Evolutionary conservation across 2,888 invertebrate species (phyloP).

Genomic region (Polydrusus pterygomalis): DNA sequence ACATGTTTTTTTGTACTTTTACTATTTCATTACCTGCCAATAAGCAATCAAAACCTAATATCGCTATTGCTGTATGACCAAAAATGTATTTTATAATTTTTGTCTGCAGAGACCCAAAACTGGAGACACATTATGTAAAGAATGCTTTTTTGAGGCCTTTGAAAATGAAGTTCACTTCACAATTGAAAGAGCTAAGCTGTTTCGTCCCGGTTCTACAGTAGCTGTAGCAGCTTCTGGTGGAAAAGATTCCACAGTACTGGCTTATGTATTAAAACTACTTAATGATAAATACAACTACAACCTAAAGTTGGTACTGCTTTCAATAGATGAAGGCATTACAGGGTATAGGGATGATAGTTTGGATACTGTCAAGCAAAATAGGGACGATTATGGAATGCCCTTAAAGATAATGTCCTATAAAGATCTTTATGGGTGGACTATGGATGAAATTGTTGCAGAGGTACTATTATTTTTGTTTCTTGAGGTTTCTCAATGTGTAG

Average conservation of each 20-base stretch:
- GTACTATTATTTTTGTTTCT: constrained; percentile 72
- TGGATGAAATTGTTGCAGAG: constrained; percentile 97
- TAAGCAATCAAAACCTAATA: too few relatives aligned
- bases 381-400: constrained; percentile 94
- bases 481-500: too few relatives aligned
- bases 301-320: constrained; percentile 90
- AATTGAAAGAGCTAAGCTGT: constrained; percentile 86
- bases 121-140: constrained; percentile 92
- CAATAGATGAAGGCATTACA: constrained; percentile 99
- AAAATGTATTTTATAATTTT: not conserved
- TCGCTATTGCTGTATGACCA: not conserved
- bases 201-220: constrained; percentile 88
- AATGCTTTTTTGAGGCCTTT: constrained; percentile 95
- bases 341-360: constrained; percentile 97
- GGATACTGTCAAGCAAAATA: constrained; percentile 96
- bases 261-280: constrained; percentile 92
- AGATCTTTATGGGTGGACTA: constrained; percentile 99
- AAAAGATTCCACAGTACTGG: constrained; percentile 98
- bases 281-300: constrained; percentile 95
- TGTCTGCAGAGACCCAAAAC: constrained; percentile 87
- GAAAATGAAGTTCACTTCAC: constrained; percentile 97
- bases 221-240: constrained; percentile 96
- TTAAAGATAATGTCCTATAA: constrained; percentile 97
- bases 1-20: too few relatives aligned
- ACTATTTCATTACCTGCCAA: not conserved